Percentiles rank a stretch among this genome's conserved stretches.
These are phyloP conservation scores for Nycticorax nycticorax DNA, from an alignment of 2,113 vertebrate genomes.

Conservation along the genomic window DNA sequence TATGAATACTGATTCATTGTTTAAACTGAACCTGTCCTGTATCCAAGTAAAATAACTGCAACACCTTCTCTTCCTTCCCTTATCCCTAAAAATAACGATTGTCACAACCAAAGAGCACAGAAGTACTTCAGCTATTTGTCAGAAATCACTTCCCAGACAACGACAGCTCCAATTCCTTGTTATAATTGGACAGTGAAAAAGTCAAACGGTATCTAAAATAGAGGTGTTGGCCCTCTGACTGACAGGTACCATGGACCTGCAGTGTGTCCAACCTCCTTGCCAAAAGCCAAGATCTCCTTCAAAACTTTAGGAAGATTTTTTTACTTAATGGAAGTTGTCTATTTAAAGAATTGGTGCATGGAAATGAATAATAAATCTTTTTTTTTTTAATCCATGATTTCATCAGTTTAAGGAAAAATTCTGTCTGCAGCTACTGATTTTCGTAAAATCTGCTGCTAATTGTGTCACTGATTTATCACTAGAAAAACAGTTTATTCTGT, in stretches of 20 bases:
- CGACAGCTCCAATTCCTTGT: not conserved
- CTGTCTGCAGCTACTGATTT: not conserved
- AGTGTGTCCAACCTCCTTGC: not conserved
- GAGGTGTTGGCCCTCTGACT: conserved; percentile 25
- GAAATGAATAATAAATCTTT: not conserved
- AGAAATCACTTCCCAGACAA: conserved; percentile 21
- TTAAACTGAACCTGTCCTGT: not conserved
- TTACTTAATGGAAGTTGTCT: not conserved
- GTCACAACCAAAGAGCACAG: not conserved
- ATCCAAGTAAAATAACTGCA: not conserved
- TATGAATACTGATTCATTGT: not conserved
- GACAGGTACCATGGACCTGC: not conserved
- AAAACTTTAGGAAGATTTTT: not conserved
- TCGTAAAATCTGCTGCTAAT: not conserved
- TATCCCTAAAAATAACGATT: conserved; percentile 39
- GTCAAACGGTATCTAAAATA: conserved; percentile 20
- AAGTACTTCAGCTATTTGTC: not conserved
- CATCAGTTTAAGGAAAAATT: not conserved
- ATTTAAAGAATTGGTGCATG: not conserved
- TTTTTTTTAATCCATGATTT: not conserved
- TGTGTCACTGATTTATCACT: not conserved
- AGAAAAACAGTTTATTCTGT: not conserved
- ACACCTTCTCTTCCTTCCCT: not conserved
- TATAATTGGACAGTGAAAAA: conserved; percentile 12
- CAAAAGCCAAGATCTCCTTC: not conserved